Percentiles rank a stretch among this genome's conserved stretches.
These are phyloP conservation scores for Idaea biselata DNA, from an alignment of 2,888 invertebrate species.

Conservation along the genomic window DNA sequence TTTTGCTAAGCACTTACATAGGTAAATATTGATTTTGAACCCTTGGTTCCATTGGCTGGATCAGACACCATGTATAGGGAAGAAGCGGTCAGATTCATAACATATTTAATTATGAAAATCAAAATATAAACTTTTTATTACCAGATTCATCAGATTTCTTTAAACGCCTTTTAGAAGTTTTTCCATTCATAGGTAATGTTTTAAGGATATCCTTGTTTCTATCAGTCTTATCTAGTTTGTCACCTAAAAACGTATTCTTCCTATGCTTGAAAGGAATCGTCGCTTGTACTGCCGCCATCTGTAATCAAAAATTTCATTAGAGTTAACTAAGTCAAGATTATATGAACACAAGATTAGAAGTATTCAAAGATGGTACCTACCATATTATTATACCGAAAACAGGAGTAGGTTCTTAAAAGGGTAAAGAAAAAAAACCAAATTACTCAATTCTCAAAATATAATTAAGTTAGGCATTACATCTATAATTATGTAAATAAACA, in stretches of 20 bases:
- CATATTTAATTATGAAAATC: background rate
- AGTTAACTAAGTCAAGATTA: background rate
- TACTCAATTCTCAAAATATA: background rate
- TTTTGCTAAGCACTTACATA: background rate
- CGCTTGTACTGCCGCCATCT: slow-evolving; percentile 73
- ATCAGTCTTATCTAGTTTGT: slow-evolving; percentile 40
- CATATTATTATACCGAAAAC: background rate
- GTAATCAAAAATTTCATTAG: slow-evolving; percentile 28
- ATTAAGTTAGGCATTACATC: background rate
- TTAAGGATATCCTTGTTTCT: slow-evolving; percentile 56
- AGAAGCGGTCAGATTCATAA: background rate
- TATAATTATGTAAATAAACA: background rate
- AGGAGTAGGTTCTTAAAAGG: background rate
- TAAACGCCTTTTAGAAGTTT: slow-evolving; percentile 37
- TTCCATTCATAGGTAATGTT: slow-evolving; percentile 21
- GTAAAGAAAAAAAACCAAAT: slow-evolving; percentile 5
- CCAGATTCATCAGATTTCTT: slow-evolving; percentile 38
- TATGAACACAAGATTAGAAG: background rate
- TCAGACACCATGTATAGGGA: too few species aligned
- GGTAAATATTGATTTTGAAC: background rate
- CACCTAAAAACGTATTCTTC: slow-evolving; percentile 57
- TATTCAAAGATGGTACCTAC: slow-evolving; percentile 8
- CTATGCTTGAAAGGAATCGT: slow-evolving; percentile 73
- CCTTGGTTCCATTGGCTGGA: too few species aligned
- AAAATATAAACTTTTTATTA: slow-evolving; percentile 22